These are phyloP conservation scores for Thaleichthys pacificus DNA, from an alignment of 2,797 vertebrate species.

Conservation along the genomic window DNA sequence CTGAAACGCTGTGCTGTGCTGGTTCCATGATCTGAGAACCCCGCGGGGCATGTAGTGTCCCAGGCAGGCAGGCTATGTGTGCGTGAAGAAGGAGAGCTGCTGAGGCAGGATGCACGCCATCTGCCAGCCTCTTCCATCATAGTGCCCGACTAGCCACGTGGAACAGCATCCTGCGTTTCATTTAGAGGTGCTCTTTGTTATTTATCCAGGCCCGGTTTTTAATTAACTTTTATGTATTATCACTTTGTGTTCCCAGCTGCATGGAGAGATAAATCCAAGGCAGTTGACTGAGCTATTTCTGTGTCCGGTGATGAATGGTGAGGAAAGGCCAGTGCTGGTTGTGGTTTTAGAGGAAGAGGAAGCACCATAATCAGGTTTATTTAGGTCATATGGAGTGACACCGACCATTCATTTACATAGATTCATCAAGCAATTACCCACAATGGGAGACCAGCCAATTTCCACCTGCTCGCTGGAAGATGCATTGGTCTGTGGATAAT, in stretches of 20 bases:
- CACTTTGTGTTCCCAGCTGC: slow-evolving; percentile 8
- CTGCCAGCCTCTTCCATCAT: slow-evolving; percentile 50
- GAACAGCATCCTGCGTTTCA: slow-evolving; percentile 54
- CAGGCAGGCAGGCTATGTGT: not conserved
- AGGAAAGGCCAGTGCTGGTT: not conserved
- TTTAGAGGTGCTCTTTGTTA: slow-evolving; percentile 47
- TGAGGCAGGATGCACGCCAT: slow-evolving; percentile 57
- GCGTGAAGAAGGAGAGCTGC: slow-evolving; percentile 25
- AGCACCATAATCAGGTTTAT: slow-evolving; percentile 6
- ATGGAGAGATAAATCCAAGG: slow-evolving; percentile 24
- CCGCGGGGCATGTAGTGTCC: not conserved
- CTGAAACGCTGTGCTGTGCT: not conserved
- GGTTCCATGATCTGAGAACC: not conserved
- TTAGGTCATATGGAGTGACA: slow-evolving; percentile 13
- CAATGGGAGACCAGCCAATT: not conserved
- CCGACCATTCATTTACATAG: slow-evolving; percentile 23
- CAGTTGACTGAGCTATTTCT: slow-evolving; percentile 37
- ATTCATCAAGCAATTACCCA: slow-evolving; percentile 24
- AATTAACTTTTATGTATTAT: slow-evolving; percentile 33
- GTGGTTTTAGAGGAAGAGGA: slow-evolving; percentile 7
- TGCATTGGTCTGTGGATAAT: not conserved
- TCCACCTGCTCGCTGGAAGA: slow-evolving; percentile 12
- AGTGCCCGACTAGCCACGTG: slow-evolving; percentile 53
- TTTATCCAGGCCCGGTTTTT: slow-evolving; percentile 30
- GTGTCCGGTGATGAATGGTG: slow-evolving; percentile 41